Evolutionary conservation across 2,888 invertebrate genomes (phyloP).

Genomic region (Nephrotoma flavescens): DNA sequence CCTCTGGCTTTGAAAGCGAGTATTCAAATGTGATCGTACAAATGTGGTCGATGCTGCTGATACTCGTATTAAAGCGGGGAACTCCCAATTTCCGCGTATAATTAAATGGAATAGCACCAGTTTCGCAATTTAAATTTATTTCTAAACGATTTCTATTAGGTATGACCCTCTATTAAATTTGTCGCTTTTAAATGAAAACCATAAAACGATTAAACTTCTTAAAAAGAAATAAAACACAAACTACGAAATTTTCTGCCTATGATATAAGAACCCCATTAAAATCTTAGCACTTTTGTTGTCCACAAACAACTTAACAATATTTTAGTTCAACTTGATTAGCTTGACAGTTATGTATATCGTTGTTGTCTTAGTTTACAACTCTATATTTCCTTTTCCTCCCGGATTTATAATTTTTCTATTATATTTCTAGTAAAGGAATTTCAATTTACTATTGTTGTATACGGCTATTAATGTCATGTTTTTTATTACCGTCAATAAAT

Average conservation of each 20-base stretch:
- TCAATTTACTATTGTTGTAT: not conserved
- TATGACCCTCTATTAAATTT: too few relatives aligned
- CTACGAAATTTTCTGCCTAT: not conserved
- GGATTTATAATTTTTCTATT: not conserved
- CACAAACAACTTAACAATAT: not conserved
- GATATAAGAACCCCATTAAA: not conserved
- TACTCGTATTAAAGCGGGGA: too few relatives aligned
- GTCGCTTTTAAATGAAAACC: too few relatives aligned
- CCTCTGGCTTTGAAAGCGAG: too few relatives aligned
- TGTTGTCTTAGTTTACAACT: not conserved
- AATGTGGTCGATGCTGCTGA: too few relatives aligned
- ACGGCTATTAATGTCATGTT: not conserved
- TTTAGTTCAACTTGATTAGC: not conserved
- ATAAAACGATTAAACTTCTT: too few relatives aligned
- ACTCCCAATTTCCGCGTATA: too few relatives aligned
- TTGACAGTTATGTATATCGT: not conserved
- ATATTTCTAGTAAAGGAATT: not conserved
- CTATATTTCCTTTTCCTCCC: not conserved
- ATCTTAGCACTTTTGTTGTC: not conserved
- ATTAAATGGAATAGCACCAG: too few relatives aligned
- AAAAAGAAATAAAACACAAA: too few relatives aligned
- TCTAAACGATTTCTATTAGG: too few relatives aligned
- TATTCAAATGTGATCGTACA: too few relatives aligned
- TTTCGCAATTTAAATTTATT: too few relatives aligned
- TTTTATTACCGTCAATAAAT: not conserved